These are phyloP conservation scores for Parthenolecanium corni DNA, from an alignment of 2,888 invertebrate species.

Conservation along the genomic window DNA sequence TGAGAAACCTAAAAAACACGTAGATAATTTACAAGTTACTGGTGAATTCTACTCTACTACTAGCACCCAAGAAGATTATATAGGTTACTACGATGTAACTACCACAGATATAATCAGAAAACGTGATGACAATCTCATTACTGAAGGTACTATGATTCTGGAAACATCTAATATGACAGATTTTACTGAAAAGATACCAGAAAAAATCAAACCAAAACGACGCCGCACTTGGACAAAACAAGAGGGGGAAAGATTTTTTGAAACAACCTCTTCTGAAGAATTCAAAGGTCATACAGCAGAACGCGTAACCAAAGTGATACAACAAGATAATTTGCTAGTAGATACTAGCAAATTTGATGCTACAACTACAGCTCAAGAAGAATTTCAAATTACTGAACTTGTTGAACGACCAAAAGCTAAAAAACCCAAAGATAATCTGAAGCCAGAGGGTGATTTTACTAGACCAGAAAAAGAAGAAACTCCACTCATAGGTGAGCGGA, in stretches of 20 bases:
- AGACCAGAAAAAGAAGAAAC: slow-evolving; percentile 38
- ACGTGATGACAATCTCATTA: slow-evolving; percentile 35
- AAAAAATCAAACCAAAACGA: slow-evolving; percentile 47
- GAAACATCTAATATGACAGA: slow-evolving; percentile 53
- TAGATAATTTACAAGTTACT: slow-evolving; percentile 34
- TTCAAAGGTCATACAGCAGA: slow-evolving; percentile 33
- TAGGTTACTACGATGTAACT: slow-evolving; percentile 33
- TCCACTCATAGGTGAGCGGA: slow-evolving; percentile 45
- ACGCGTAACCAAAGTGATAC: slow-evolving; percentile 38
- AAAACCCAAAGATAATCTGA: slow-evolving; percentile 43
- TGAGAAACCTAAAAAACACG: slow-evolving; percentile 34
- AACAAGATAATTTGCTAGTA: slow-evolving; percentile 43
- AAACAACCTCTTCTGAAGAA: slow-evolving; percentile 53
- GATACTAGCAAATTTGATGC: slow-evolving; percentile 44
- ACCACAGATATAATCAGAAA: slow-evolving; percentile 34
- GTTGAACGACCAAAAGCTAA: slow-evolving; percentile 34
- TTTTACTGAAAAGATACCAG: slow-evolving; percentile 47
- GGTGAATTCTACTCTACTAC: slow-evolving; percentile 34
- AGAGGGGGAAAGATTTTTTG: slow-evolving; percentile 53
- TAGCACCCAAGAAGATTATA: slow-evolving; percentile 34
- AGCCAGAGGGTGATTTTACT: slow-evolving; percentile 49
- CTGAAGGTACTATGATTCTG: slow-evolving; percentile 47
- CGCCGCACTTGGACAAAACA: slow-evolving; percentile 61
- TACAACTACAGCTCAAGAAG: slow-evolving; percentile 41
- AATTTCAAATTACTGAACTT: slow-evolving; percentile 35